These are phyloP conservation scores for Tromatobia lineatoria DNA, from an alignment of 2,888 invertebrate species.

Conservation along the genomic window DNA sequence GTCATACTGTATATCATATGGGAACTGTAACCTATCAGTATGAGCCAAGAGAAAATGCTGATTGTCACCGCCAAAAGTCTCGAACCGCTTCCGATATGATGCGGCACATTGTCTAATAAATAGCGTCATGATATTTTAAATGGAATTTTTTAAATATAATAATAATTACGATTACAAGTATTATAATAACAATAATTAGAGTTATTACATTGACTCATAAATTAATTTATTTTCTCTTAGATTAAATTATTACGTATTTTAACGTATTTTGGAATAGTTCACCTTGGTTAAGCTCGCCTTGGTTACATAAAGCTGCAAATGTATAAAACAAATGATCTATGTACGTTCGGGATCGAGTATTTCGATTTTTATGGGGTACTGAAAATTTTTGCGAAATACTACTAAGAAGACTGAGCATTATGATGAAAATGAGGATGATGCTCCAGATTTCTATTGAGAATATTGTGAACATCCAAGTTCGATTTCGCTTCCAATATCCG, in stretches of 20 bases:
- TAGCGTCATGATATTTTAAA: not conserved
- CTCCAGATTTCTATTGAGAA: slow-evolving; percentile 69
- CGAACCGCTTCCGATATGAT: slow-evolving; percentile 34
- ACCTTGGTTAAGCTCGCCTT: slow-evolving; percentile 57
- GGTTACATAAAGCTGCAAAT: slow-evolving; percentile 70
- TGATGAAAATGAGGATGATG: slow-evolving; percentile 49
- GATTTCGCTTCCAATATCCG: slow-evolving; percentile 34
- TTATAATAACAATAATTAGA: no score
- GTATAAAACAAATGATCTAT: slow-evolving; percentile 71
- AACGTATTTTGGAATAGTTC: not conserved
- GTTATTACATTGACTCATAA: no score
- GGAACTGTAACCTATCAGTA: slow-evolving; percentile 65
- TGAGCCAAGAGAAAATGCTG: slow-evolving; percentile 69
- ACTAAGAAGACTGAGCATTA: slow-evolving; percentile 60
- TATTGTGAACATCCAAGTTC: slow-evolving; percentile 71
- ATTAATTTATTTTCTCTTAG: not conserved
- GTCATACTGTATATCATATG: slow-evolving; percentile 70
- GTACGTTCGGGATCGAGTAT: not conserved
- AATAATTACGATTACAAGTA: no score
- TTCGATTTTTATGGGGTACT: not conserved
- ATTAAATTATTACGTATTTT: not conserved
- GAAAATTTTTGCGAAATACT: slow-evolving; percentile 44
- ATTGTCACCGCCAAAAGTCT: slow-evolving; percentile 61
- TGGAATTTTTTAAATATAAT: no score
- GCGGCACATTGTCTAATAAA: not conserved